A percentile compares a stretch with the other conserved stretches of the same genome.
These are phyloP conservation scores for Eudemis profundana DNA, from an alignment of 2,888 invertebrate genomes.

Conservation along the genomic window DNA sequence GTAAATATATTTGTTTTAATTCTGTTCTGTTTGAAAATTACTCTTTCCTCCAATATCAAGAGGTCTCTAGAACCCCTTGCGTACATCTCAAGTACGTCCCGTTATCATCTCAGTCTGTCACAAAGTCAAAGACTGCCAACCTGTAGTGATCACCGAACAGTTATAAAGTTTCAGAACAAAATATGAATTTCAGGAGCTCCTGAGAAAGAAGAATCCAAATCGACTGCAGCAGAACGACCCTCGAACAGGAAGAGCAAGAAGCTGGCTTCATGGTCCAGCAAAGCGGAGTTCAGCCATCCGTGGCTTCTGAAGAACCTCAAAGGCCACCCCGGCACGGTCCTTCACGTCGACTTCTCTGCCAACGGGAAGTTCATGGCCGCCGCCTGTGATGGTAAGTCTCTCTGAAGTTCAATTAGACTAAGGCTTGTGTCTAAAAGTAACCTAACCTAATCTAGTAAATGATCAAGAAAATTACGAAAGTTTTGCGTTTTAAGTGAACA, in stretches of 20 bases:
- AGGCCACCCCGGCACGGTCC: constrained; percentile 91
- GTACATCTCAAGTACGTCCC: too few species aligned
- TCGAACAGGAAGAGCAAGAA: constrained; percentile 82
- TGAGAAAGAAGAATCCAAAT: constrained; percentile 66
- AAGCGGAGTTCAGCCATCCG: constrained; percentile 87
- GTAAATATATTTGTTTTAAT: too few species aligned
- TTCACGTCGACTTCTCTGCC: constrained; percentile 92
- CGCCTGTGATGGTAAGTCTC: constrained; percentile 91
- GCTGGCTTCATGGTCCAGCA: constrained; percentile 76
- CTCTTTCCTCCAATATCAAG: too few species aligned
- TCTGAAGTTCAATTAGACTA: constrained; percentile 24
- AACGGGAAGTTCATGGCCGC: constrained; percentile 95
- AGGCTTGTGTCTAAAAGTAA: neutral
- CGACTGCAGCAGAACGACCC: constrained; percentile 62
- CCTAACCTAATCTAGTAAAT: neutral
- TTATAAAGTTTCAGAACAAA: neutral
- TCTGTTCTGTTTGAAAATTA: too few species aligned
- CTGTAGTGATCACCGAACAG: too few species aligned
- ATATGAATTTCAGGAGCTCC: constrained; percentile 60
- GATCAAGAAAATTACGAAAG: neutral
- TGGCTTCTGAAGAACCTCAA: constrained; percentile 93
- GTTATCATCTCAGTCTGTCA: too few species aligned
- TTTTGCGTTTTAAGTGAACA: neutral
- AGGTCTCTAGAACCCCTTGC: too few species aligned
- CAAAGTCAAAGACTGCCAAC: too few species aligned